Percentiles rank a stretch among this genome's conserved stretches.
These are phyloP conservation scores for Enchytraeus crypticus DNA, from an alignment of 2,888 invertebrate species.

Conservation along the genomic window DNA sequence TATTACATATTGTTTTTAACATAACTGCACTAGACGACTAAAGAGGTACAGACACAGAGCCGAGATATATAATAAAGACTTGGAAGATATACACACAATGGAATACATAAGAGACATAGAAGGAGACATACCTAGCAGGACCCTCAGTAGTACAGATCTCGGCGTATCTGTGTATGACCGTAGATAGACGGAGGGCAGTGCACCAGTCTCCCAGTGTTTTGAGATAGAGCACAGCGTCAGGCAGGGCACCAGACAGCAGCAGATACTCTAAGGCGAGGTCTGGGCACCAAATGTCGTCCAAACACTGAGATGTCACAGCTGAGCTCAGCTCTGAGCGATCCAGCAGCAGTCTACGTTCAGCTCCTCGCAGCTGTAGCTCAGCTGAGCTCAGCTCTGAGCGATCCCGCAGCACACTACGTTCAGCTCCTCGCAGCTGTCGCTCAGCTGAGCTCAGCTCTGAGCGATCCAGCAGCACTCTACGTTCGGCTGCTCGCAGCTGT, in stretches of 20 bases:
- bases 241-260: slow-evolving; percentile 39
- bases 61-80: no score
- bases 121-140: neutral
- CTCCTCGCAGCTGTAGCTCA: no score
- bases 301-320: slow-evolving; percentile 32
- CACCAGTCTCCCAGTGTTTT: slow-evolving; percentile 46
- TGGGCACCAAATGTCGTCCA: slow-evolving; percentile 39
- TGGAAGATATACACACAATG: no score
- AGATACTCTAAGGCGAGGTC: slow-evolving; percentile 42
- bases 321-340: slow-evolving; percentile 10
- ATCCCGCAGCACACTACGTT: slow-evolving; percentile 13
- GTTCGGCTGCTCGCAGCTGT: no score
- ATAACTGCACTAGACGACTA: no score
- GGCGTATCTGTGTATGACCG: slow-evolving; percentile 34
- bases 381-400: slow-evolving; percentile 16
- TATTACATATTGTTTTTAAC: no score
- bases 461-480: slow-evolving; percentile 15
- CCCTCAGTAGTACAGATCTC: slow-evolving; percentile 11
- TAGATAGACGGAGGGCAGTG: slow-evolving; percentile 37
- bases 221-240: slow-evolving; percentile 45
- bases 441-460: slow-evolving; percentile 24
- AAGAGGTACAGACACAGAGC: no score
- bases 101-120: neutral
- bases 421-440: no score
- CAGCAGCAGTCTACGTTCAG: slow-evolving; percentile 14